Conservation (phyloP, 2,888 invertebrate species). For the Clepsis dumicolana region DNA sequence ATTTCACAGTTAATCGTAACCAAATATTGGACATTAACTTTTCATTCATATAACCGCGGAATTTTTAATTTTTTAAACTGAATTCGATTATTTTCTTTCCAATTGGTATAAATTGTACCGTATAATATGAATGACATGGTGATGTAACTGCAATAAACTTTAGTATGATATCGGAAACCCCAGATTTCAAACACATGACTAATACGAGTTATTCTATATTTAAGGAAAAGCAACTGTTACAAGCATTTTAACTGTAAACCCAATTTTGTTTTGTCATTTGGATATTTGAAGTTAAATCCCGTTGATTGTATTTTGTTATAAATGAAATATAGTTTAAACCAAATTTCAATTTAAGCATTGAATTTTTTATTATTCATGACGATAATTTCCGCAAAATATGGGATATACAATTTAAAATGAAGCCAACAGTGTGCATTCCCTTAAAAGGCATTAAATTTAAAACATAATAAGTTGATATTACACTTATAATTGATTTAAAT, state of each 20-base stretch:
- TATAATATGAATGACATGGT: not conserved
- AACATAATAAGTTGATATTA: constrained; percentile 13
- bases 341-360: not conserved
- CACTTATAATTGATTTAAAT: not conserved
- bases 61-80: too few relatives aligned
- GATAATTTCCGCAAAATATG: not conserved
- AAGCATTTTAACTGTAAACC: not conserved
- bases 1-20: too few relatives aligned
- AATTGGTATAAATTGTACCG: too few relatives aligned
- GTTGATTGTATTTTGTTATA: not conserved
- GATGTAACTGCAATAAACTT: not conserved
- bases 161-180: not conserved
- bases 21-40: too few relatives aligned
- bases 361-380: not conserved
- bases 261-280: not conserved
- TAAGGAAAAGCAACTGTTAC: constrained; percentile 5
- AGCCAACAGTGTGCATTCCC: constrained; percentile 5
- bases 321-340: not conserved
- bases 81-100: too few relatives aligned
- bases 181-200: not conserved
- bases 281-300: not conserved
- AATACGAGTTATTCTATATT: constrained; percentile 12
- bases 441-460: not conserved
- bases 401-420: not conserved
- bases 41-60: too few relatives aligned